Base-by-base conservation (phyloP, 1,140 invertebrate species). In the Coptotermes formosanus region DNA sequence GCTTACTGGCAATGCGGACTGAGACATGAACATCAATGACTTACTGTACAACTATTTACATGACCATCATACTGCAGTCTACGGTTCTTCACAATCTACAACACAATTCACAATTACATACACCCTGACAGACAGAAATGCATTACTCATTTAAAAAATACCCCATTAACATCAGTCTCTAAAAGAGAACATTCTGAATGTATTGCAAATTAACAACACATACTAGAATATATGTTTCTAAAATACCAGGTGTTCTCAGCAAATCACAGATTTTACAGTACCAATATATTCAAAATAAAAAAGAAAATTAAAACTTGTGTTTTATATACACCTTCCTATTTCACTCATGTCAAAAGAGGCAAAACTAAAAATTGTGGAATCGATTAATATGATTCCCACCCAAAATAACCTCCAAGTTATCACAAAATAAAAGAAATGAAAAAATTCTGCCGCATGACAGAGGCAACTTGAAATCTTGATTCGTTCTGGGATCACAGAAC, bases 201-300 rank as follows among this genome's bases (percentile, higher is more conserved):
- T 75, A 30, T 2, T 75, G n/a, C 25, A 30, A 75, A 75, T 55
- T 48, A 48, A 48, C 48, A 55, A 55, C n/a, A 75, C 25, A 25
- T 30, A 75, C 64, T 7, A n/a, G 25, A 75, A 25, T 75, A 16
- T 75, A 2, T 64, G 7, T 64, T 75, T 30, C 64, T 75, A 75
- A 75, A 55, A 75, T 75, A n/a, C n/a, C 64, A 75, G 64, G 64
- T 75, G 64, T 75, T 75, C 64, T 30, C 25, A 75, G n/a, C n/a
- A 75, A 30, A 75, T 75, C 64, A 75, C 64, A 75, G 64, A 75
- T 75, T 75, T 75, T 75, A 75, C 64, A 75, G 64, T 75, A 75
- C 64, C n/a, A 75, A n/a, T 75, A 75, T 16, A 25, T 2, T 75
- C 59, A 75, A 75, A 75, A n/a, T 75, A 25, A 75, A 75, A 75